Base-by-base conservation (phyloP, 2,113 vertebrate species). In the Oceanites oceanicus region DNA sequence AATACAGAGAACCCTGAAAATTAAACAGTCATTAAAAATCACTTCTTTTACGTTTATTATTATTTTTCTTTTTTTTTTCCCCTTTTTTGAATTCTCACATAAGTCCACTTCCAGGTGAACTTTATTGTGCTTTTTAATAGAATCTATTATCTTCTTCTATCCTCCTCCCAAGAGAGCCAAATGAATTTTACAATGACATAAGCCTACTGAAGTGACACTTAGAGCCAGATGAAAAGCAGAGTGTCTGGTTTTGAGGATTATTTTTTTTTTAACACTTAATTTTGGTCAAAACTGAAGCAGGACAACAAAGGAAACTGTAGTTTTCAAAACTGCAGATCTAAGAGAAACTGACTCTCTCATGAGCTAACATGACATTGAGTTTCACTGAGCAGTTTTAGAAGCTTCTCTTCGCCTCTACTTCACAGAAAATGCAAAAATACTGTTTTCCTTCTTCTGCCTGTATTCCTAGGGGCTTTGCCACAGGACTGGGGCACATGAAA, bases 261-360 rank as follows among this genome's bases (percentile, higher is more conserved):
- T 18, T 75, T 73, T 74, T 83, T 53, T 80, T 86, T 86, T 52
- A 66, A 85, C 58, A 77, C n/a, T 72, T 72, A 42, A 88, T 73
- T 93, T 88, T 88, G 44, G 70, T 88, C n/a, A 88, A 63, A 88
- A 73, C 38, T 74, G 29, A 30, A 87, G 36, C 7, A 87, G 13
- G 32, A 58, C 56, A 84, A 58, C 63, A 90, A 94, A 58, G 52
- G 29, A 68, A 85, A 63, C 19, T 63, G 19, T 40, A 49, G 6
- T 76, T 96, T 77, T n/a, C 32, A 76, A 68, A 80, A 88, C 23
- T 85, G 20, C 27, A 77, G 30, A 81, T 71, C 36, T 84, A 71
- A 90, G 26, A 88, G 70, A 53, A 94, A 92, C 20, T 52, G 42
- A 25, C 47, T 87, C 88, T 88, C 56, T 90, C 53, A 47, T 67